These are phyloP conservation scores for Homalodisca vitripennis DNA, from an alignment of 1,140 invertebrate genomes.

Conservation along the genomic window DNA sequence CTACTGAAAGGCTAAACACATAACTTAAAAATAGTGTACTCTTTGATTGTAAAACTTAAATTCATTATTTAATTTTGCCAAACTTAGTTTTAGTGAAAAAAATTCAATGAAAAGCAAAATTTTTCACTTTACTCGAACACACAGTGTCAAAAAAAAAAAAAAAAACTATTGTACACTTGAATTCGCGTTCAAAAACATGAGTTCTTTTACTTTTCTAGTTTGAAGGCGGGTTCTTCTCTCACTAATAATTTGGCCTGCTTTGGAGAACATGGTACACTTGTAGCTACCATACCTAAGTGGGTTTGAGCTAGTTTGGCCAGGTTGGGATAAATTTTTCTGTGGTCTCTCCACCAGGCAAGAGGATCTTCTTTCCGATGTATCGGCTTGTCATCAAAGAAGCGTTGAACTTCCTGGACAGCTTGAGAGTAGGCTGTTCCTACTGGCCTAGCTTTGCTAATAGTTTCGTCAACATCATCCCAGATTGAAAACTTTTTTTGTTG, in stretches of 20 bases:
- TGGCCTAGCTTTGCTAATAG: slow-evolving; percentile 33
- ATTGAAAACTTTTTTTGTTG: slow-evolving; percentile 27
- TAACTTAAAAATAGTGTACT: no score
- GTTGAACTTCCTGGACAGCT: slow-evolving; percentile 34
- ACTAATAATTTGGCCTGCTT: slow-evolving; percentile 40
- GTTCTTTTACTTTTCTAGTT: slow-evolving; percentile 11
- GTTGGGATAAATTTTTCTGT: slow-evolving; percentile 43
- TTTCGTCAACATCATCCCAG: slow-evolving; percentile 38
- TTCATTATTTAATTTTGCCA: no score
- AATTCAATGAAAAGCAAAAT: no score
- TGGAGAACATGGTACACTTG: slow-evolving; percentile 48
- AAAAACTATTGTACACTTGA: no score
- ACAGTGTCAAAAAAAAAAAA: no score
- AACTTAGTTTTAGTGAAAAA: no score
- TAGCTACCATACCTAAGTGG: slow-evolving; percentile 44
- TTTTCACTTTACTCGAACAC: no score
- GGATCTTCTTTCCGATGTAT: slow-evolving; percentile 40
- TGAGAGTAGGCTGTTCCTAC: slow-evolving; percentile 32
- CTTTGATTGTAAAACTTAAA: no score
- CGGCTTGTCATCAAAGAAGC: slow-evolving; percentile 30
- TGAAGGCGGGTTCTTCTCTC: slow-evolving; percentile 31
- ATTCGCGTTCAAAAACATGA: no score
- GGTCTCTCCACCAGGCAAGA: no score
- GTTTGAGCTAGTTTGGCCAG: slow-evolving; percentile 41
- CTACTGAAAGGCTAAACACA: no score